Evolutionary conservation across 2,888 invertebrate species (phyloP), one percentile per base, ranked within the genome.

Genomic region (Nebria salina): DNA sequence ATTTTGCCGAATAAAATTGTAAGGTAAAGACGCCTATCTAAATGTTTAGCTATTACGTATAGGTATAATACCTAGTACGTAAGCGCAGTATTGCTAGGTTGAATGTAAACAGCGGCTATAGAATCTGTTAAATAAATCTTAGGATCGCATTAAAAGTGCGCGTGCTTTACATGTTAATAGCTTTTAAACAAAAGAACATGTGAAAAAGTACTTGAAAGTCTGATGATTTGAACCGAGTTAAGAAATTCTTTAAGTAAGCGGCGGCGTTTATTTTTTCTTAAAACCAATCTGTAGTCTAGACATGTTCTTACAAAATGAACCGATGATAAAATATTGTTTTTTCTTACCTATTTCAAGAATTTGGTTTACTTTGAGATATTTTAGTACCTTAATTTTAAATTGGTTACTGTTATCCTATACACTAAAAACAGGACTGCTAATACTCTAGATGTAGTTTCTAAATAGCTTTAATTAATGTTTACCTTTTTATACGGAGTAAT

Each of bases 51-150:
- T 68, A 2, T 68, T 11, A 68, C 68, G 68, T 68, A 11, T 68
- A 68, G 9, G 68, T 26, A 25, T 68, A 68, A 8, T 54, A 9
- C 7, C 43, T 43, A 43, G 43, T 8, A 54, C 13, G 54, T 54
- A 54, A 54, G 6, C 54, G 54, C 6, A 65, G 26, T 65, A 26
- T 26, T 43, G 64, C 75, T 75, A 54, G 75, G 54, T 54, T 54
- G 13, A 75, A 54, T 75, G 75, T 75, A 75, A 75, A 65, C 65
- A 65, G 65, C 20, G 75, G 26, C 75, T 75, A 26, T 65, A 65
- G 65, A 75, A 75, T 75, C 75, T 75, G 65, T 65, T 75, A 75
- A 75, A 75, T 75, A 75, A 75, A 75, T 75, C 75, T 75, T 65
- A 41, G 75, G 25, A 8, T 65, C 25, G 75, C 34, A 65, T 65